Evolutionary conservation across 2,888 invertebrate species (phyloP).

Genomic region (Erebia aethiops): DNA sequence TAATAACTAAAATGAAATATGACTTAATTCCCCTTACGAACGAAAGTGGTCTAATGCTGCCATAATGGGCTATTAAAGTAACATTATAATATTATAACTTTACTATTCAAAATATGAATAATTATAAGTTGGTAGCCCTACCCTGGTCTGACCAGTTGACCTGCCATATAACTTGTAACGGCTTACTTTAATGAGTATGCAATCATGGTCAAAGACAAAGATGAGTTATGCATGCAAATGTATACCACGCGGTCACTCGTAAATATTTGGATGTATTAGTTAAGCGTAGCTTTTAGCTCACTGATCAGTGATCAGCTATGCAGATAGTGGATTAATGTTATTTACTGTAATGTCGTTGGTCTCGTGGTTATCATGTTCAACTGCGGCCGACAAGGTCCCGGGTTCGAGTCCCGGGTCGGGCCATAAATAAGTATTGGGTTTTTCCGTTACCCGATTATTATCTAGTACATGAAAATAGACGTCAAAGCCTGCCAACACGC

Average conservation of each 20-base stretch:
- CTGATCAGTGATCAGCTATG: not conserved
- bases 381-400: too few relatives aligned
- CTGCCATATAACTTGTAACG: slow-evolving; percentile 37
- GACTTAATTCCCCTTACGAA: not conserved
- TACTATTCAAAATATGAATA: not conserved
- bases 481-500: too few relatives aligned
- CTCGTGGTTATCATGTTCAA: too few relatives aligned
- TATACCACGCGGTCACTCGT: slow-evolving; percentile 9
- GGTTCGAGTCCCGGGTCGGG: too few relatives aligned
- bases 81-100: slow-evolving; percentile 3
- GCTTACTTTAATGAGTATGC: slow-evolving; percentile 30
- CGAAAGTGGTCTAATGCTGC: not conserved
- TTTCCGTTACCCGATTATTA: too few relatives aligned
- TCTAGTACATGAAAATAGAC: too few relatives aligned
- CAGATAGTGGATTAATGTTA: not conserved
- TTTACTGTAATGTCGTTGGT: too few relatives aligned
- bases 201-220: slow-evolving; percentile 20
- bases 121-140: slow-evolving; percentile 4
- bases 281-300: not conserved
- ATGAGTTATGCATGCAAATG: slow-evolving; percentile 16
- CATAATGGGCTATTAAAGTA: not conserved
- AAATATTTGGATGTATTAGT: slow-evolving; percentile 9
- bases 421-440: too few relatives aligned
- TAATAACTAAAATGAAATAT: too few relatives aligned
- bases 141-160: not conserved